phyloP scores from a whole-genome alignment of 2,113 vertebrate species.

The Aptenodytes forsteri region DNA sequence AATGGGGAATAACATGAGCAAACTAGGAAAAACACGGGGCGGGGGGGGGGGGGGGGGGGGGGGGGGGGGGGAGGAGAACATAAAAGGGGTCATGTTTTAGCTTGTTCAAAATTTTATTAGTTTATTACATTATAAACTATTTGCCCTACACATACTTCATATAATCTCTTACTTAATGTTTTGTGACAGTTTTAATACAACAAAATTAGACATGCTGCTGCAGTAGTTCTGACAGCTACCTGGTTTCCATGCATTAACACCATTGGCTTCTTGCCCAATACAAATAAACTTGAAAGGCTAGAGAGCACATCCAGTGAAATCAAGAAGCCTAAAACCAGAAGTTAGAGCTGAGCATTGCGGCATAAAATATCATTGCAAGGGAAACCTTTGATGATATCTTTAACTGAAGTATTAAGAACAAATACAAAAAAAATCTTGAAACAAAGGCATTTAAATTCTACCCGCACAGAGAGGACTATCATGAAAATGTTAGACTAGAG shows the following conservation, averaged over 20 bases:
- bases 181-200: constrained; percentile 75
- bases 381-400: not conserved
- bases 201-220: constrained; percentile 73
- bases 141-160: constrained; percentile 63
- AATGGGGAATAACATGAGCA: not conserved
- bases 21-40: not conserved
- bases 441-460: not conserved
- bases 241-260: constrained; percentile 57
- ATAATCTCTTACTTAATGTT: constrained; percentile 72
- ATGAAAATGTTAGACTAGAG: not conserved
- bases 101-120: constrained; percentile 52
- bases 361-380: not conserved
- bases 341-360: not conserved
- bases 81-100: constrained; percentile 53
- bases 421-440: not conserved
- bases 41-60: too few relatives aligned
- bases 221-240: constrained; percentile 68
- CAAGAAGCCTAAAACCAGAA: constrained; percentile 36
- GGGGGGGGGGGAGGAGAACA: not conserved
- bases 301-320: constrained; percentile 40
- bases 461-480: not conserved
- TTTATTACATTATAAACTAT: constrained; percentile 71
- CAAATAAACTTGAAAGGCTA: constrained; percentile 59
- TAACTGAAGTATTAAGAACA: not conserved
- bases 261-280: constrained; percentile 65